Evolutionary conservation across 2,797 vertebrate species (phyloP).

Genomic region (Fringilla coelebs): DNA sequence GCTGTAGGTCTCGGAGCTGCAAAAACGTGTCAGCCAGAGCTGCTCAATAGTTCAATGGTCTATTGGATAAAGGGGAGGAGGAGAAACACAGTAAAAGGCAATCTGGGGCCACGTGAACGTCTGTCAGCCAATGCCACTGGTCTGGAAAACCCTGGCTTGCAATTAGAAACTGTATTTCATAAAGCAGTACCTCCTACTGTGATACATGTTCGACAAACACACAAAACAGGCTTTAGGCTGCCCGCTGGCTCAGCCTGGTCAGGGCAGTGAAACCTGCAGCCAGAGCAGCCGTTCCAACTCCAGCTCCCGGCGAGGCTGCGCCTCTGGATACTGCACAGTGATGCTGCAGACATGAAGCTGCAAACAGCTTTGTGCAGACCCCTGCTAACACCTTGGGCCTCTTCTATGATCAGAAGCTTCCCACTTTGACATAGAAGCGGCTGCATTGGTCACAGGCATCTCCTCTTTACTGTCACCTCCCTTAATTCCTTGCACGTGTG

Average conservation of each 20-base stretch:
- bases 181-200: neutral
- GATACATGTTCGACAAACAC: neutral
- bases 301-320: neutral
- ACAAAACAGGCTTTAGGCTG: neutral
- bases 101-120: neutral
- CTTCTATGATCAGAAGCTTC: neutral
- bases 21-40: constrained; percentile 25
- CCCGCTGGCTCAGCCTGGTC: neutral
- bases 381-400: neutral
- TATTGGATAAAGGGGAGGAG: neutral
- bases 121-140: neutral
- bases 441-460: neutral
- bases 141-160: constrained; percentile 1
- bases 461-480: neutral
- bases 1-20: neutral
- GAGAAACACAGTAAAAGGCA: constrained; percentile 17
- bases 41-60: constrained; percentile 38
- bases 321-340: neutral
- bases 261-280: neutral
- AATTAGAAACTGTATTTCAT: constrained; percentile 36
- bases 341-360: neutral
- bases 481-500: neutral
- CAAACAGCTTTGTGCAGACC: neutral
- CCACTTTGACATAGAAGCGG: neutral
- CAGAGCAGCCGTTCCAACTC: neutral